phyloP scores from a whole-genome alignment of 2,113 vertebrate species.

The Labeo catla region DNA sequence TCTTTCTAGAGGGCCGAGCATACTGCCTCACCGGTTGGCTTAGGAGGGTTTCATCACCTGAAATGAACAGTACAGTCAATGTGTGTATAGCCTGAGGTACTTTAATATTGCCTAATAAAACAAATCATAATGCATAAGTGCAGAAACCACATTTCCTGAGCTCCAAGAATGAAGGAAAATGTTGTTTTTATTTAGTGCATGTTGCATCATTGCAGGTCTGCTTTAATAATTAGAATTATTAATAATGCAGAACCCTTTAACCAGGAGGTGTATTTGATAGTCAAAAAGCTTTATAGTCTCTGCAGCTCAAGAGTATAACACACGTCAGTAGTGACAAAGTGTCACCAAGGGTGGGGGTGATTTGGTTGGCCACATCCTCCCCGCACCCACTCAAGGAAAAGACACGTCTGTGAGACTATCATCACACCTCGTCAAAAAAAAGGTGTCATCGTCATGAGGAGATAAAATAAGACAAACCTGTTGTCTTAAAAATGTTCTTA shows the following conservation, averaged over 20 bases:
- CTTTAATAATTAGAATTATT: neutral
- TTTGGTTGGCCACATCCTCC: conserved; percentile 50
- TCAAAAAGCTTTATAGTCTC: neutral
- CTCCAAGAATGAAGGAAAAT: neutral
- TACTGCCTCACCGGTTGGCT: conserved; percentile 76
- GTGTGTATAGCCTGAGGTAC: neutral
- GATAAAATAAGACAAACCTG: neutral
- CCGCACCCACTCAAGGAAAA: conserved; percentile 30
- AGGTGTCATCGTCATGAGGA: neutral
- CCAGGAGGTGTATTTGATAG: neutral
- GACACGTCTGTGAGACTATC: neutral
- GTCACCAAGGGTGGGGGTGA: neutral
- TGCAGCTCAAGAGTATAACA: neutral
- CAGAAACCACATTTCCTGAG: neutral
- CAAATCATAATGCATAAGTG: neutral
- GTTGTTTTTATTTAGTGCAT: neutral
- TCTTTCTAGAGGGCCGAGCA: conserved; percentile 68
- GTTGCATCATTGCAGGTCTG: neutral
- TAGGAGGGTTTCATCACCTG: conserved; percentile 66
- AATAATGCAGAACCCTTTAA: neutral
- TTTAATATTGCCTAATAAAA: neutral
- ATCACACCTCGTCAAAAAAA: neutral
- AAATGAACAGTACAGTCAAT: conserved; percentile 30
- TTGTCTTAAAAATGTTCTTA: neutral
- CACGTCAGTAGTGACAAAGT: conserved; percentile 30